Base-by-base conservation (phyloP, 2,888 invertebrate genomes). In the Hedya salicella region DNA sequence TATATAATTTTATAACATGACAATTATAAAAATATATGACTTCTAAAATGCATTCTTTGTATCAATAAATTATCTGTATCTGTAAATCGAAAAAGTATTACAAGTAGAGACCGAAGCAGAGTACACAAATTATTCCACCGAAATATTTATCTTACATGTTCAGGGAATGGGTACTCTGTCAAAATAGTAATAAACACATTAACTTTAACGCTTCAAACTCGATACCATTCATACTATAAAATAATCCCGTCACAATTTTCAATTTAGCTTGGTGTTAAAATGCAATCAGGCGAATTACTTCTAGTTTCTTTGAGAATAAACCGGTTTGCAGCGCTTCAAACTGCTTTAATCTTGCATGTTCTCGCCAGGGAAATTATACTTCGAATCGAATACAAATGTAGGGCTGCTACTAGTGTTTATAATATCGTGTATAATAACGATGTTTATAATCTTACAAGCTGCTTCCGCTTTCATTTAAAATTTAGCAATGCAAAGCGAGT, bases 301-400 rank as follows among this genome's bases (percentile, higher is more conserved):
- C 9, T 19, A 60, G 46, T 52, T 53, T 65, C 59, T 60, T 65
- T 60, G 46, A 60, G 64, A 50, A 14, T 17, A 52, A 64, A 50
- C 36, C 50, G 32, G 50, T 44, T 44, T 30, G 36, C n/a, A 44
- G 42, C 36, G 50, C 25, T 52, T 36, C 46, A 59, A 65, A 59
- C 59, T 65, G 65, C 46, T 65, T 65, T 53, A 65, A 65, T 65
- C 59, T 65, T 25, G 65, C 39, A 30, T 17, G 36, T 52, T 59
- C 65, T 48, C 59, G 59, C 52, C 30, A 59, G 46, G 65, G 59
- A 65, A 65, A 65, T 65, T 65, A 60, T 52, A 39, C 21, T 60
- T 53, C 46, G 46, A 59, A 60, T 60, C 46, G 59, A 53, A 60
- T 65, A 53, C 53, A 57, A 36, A 16, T 14, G 25, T 21, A 44